These are phyloP conservation scores for Ascidia mentula DNA, from an alignment of 23 tunicate species.

Conservation along the genomic window DNA sequence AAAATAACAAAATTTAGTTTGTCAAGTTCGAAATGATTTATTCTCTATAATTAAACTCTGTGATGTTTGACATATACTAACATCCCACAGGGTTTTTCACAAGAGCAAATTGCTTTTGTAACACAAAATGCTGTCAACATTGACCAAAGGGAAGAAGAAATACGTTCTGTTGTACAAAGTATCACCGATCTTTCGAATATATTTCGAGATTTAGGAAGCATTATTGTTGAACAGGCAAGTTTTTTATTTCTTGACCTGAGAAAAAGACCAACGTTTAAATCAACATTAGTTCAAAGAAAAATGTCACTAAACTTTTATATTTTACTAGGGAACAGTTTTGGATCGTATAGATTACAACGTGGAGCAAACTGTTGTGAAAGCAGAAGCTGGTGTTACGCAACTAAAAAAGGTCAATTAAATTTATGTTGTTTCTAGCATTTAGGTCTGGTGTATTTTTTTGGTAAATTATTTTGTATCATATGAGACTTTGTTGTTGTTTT, in stretches of 20 bases:
- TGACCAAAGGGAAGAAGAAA: conserved; percentile 91
- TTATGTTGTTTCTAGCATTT: neutral
- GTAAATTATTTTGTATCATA: neutral
- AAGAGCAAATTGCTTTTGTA: conserved; percentile 49
- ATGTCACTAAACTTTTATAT: neutral
- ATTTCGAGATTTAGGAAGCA: conserved; percentile 73
- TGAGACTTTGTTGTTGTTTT: neutral
- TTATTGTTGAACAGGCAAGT: conserved; percentile 70
- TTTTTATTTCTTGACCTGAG: neutral
- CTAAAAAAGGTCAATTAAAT: conserved; percentile 33
- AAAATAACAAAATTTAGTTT: no score
- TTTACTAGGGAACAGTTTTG: conserved; percentile 44
- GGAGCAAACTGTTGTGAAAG: conserved; percentile 81
- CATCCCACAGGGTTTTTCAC: conserved; percentile 19
- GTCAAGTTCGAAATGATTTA: no score
- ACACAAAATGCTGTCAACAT: conserved; percentile 64
- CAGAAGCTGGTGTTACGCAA: conserved; percentile 78
- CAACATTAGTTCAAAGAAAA: neutral
- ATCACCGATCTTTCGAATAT: conserved; percentile 82
- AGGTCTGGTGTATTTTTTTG: neutral
- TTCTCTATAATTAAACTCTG: neutral
- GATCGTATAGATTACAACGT: conserved; percentile 92
- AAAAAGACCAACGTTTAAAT: no score
- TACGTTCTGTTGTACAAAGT: conserved; percentile 74
- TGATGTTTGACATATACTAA: neutral